Evolutionary conservation across 2,113 vertebrate species (phyloP), one percentile per base, ranked within the genome.

Genomic region (Prunella fulvescens): DNA sequence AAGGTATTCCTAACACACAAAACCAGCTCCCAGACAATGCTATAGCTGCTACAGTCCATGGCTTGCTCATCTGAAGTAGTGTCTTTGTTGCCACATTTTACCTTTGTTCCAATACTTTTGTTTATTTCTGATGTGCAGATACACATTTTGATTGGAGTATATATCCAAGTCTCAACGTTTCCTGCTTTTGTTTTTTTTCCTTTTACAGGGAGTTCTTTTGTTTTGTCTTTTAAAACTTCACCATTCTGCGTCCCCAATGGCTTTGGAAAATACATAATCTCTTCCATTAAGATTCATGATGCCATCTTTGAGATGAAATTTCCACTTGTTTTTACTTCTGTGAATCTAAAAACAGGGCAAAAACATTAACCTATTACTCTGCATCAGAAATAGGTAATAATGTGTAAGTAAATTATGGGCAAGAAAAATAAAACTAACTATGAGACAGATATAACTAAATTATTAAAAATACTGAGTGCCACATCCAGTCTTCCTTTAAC

Each of bases 241-340:
- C 99, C 99, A 99, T 97, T 99, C 99, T 24, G 99, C 99, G 16
- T 99, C 99, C 86, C 99, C 99, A 93, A 99, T 99, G 98, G 99
- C 99, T 99, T 99, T 99, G 98, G 99, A 99, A 98, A 99, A 99
- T 96, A 99, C 99, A 89, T 99, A 99, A 98, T 99, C 99, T 98
- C 98, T 98, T 96, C 99, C 99, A 8, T 99, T 99, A 97, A 99
- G 99, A 98, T 99, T 99, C 99, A 99, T 99, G 97, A 99, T 99
- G 93, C 99, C 99, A 90, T 99, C 99, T 97, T 99, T 99, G 97
- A 99, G 99, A 98, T 99, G 99, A 98, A 99, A 99, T 97, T 99
- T 99, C 99, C 99, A 99, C 97, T 99, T 99, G 98, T 99, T 99
- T 99, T 99, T 99, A 98, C 99, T 99, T 98, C 99, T 99, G 97